Conservation (phyloP, 2,888 invertebrate species). For the Allophyes oxyacanthae region DNA sequence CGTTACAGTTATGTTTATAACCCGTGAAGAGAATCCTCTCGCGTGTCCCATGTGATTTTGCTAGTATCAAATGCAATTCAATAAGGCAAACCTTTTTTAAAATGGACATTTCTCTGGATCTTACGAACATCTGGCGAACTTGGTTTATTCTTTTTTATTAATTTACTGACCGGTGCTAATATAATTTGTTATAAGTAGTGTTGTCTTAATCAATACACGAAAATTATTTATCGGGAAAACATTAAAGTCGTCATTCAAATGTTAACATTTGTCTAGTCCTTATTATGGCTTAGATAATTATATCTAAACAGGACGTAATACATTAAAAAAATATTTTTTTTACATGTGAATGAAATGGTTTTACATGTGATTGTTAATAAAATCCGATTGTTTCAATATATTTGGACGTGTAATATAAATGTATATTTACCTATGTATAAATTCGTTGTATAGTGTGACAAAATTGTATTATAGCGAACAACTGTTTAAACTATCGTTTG, state of each 20-base stretch:
- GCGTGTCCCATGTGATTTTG: too few relatives aligned
- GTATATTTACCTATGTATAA: slow-evolving; percentile 56
- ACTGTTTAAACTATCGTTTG: slow-evolving; percentile 53
- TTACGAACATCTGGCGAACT: background rate
- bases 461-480: slow-evolving; percentile 56
- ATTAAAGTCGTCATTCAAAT: slow-evolving; percentile 9
- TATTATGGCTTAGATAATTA: slow-evolving; percentile 30
- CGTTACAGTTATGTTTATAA: too few relatives aligned
- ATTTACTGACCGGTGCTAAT: slow-evolving; percentile 28
- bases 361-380: slow-evolving; percentile 20
- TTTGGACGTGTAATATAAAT: slow-evolving; percentile 26
- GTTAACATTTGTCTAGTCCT: slow-evolving; percentile 35
- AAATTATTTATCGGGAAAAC: background rate
- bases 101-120: too few relatives aligned
- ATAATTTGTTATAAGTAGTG: slow-evolving; percentile 5
- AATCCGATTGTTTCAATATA: slow-evolving; percentile 1
- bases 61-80: too few relatives aligned
- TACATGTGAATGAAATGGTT: too few relatives aligned
- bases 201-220: too few relatives aligned
- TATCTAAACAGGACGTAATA: slow-evolving; percentile 6
- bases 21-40: too few relatives aligned
- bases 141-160: slow-evolving; percentile 1
- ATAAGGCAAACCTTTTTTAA: too few relatives aligned
- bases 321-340: background rate
- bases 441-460: slow-evolving; percentile 45